Evolutionary conservation across 2,888 invertebrate genomes (phyloP).

Genomic region (Andrena chrysosceles): DNA sequence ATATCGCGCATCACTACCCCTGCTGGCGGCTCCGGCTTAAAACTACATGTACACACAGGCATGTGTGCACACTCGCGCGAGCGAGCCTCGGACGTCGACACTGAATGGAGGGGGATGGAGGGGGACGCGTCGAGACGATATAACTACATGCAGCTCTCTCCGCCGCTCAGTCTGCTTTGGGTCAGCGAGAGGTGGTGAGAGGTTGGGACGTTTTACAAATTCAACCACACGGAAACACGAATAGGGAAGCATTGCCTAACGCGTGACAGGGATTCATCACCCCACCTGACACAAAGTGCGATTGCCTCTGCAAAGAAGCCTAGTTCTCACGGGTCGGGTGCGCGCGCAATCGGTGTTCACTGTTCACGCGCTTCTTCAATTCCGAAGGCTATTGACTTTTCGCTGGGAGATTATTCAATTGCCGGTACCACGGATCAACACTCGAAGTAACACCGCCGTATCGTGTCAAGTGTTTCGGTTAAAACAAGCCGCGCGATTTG

Average conservation of each 20-base stretch:
- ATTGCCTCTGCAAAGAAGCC: constrained; percentile 12
- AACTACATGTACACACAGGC: neutral
- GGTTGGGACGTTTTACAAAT: neutral
- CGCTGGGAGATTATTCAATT: neutral
- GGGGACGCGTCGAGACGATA: constrained; percentile 70
- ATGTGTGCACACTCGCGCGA: neutral
- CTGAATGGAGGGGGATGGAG: constrained; percentile 44
- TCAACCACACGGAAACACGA: neutral
- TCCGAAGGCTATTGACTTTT: neutral
- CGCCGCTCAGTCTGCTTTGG: constrained; percentile 70
- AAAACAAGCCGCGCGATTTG: neutral
- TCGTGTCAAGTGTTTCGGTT: neutral
- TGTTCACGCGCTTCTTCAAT: constrained; percentile 9
- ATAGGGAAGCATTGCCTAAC: neutral
- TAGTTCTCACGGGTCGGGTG: neutral
- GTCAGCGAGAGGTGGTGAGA: constrained; percentile 13
- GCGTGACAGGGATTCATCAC: neutral
- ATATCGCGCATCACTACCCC: no score
- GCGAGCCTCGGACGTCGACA: constrained; percentile 47
- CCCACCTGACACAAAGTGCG: neutral
- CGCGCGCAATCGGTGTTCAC: constrained; percentile 12
- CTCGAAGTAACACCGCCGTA: neutral
- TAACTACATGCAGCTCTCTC: constrained; percentile 76
- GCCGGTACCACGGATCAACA: neutral
- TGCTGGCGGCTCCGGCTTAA: constrained; percentile 4